Base-by-base conservation (phyloP, 30 jellyfish, hydroid and myxozoan species). In the Hydractinia symbiolongicarpus region DNA sequence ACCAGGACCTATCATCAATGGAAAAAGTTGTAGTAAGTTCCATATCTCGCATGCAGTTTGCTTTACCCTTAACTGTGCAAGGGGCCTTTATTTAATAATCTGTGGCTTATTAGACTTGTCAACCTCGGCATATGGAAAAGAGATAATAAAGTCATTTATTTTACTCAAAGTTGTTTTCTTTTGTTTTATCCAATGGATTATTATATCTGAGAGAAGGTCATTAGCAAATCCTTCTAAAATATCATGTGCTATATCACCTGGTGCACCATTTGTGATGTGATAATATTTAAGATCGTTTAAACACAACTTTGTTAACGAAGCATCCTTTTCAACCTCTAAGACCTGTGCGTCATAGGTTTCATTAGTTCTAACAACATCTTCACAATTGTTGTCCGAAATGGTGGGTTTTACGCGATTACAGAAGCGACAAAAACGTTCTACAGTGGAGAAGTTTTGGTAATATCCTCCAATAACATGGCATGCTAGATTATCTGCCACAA, bases 41-140 rank as follows among this genome's bases (percentile, higher is more conserved):
- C 68, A 57, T n/a, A 57, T 57, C 68, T 57, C 68, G n/a, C 68
- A 57, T 57, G 68, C 68, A 9, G 10, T 57, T 57, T 57, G 68
- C n/a, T 57, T 57, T 10, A 57, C n/a, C n/a, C n/a, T 57, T 10
- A 57, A 57, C 10, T n/a, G 10, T 9, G n/a, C 68, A 9, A 10
- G 13, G n/a, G 68, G n/a, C 10, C 10, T 9, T 57, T 9, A 57
- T 57, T 57, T 57, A 9, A 57, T 9, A 57, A n/a, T 10, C 68
- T 57, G 68, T 9, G 68, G 68, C n/a, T 57, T 57, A n/a, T 57
- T 57, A 10, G n/a, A 10, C 13, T n/a, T 57, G 68, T 57, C 68
- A 57, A 10, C 10, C n/a, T 57, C n/a, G 10, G 68, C 10, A 57
- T 57, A 57, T 57, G 10, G 10, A n/a, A 57, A 57, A 9, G 13